Base-by-base conservation (phyloP, 1,140 invertebrate genomes). In the Aleiodes sp. region DNA sequence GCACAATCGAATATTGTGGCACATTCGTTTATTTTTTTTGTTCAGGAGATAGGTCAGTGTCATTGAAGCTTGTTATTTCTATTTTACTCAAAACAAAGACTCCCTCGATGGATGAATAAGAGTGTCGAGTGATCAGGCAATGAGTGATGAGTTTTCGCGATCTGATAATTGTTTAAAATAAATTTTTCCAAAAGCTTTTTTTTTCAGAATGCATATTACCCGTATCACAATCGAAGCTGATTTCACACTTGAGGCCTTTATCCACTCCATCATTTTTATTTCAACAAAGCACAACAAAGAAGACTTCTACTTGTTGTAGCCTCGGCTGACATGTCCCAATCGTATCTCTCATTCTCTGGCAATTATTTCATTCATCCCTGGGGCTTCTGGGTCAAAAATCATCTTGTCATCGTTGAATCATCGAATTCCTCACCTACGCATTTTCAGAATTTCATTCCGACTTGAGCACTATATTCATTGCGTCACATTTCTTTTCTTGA, bases 351-450 rank as follows among this genome's bases (percentile, higher is more conserved):
- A 29, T 12, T 63, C 52, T 63, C 39, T 57, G 68, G 68, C 68
- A 70, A 70, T 70, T 65, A 70, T 70, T 65, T 63, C 63, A 70
- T 70, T 70, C 68, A 57, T 70, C 35, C 63, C 33, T 26, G 28
- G 16, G 46, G 26, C 24, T 59, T 35, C 21, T n/a, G 31, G 28
- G 31, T 31, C 7, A 43, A 70, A 62, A 70, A 52, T 62, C 16
- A 63, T 28, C 61, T 21, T 37, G 35, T 39, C 61, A 39, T 24
- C 35, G 61, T 65, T 70, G 68, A 70, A 70, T 70, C 68, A 65
- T 64, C 68, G 24, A 28, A 70, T 70, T 70, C 61, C 57, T 63
- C 46, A 24, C 46, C 46, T 21, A 52, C 46, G 26, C 46, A 52
- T 9, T 24, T 26, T 24, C n/a, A n/a, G n/a, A n/a, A n/a, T n/a